Evolutionary conservation across 2,797 vertebrate genomes (phyloP).

Genomic region (Falco peregrinus): DNA sequence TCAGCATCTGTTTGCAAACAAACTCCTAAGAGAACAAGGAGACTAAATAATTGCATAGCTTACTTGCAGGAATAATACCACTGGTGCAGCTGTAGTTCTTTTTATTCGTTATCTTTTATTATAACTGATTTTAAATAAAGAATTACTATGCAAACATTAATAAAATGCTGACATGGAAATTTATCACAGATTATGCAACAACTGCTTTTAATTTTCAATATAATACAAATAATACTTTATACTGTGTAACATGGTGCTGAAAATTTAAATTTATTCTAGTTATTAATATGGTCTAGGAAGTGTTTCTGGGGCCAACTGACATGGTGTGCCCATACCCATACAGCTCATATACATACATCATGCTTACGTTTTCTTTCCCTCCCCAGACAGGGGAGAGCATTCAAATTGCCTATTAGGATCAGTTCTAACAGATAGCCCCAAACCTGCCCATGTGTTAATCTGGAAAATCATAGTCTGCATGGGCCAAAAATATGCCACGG

Average conservation of each 20-base stretch:
- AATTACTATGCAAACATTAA: neutral
- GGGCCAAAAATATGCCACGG: neutral
- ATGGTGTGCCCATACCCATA: neutral
- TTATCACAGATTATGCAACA: neutral
- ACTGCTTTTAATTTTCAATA: neutral
- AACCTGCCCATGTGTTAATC: neutral
- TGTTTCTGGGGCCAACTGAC: neutral
- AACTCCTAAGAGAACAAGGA: neutral
- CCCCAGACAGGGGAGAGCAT: neutral
- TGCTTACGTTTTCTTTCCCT: neutral
- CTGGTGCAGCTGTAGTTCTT: neutral
- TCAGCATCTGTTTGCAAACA: neutral
- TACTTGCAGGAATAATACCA: neutral
- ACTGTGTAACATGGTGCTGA: neutral
- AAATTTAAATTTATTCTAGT: neutral
- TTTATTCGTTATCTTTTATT: neutral
- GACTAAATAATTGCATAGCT: neutral
- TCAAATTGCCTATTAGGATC: neutral
- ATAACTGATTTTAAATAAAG: neutral
- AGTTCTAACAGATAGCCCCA: neutral
- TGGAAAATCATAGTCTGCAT: neutral
- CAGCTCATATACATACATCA: neutral
- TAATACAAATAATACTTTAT: neutral
- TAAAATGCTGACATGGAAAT: neutral
- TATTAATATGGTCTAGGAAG: neutral